These are phyloP conservation scores for Spilosoma lubricipeda DNA, from an alignment of 2,888 invertebrate species.

Conservation along the genomic window DNA sequence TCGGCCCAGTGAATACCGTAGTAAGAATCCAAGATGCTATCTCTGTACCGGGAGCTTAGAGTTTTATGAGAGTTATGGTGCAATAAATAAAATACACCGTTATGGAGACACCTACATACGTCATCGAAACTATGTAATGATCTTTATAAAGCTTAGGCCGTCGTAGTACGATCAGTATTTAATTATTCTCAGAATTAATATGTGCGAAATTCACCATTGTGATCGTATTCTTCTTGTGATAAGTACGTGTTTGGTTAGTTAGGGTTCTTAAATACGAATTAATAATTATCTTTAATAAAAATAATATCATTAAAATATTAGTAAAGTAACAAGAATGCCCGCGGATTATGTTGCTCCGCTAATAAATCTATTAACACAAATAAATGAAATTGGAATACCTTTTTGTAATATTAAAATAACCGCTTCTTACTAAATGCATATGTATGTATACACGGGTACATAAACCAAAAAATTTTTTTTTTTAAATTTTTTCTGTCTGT, in stretches of 20 bases:
- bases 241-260: not conserved
- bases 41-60: slow-evolving; percentile 77
- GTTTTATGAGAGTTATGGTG: slow-evolving; percentile 82
- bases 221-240: not conserved
- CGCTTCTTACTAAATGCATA: too few relatives aligned
- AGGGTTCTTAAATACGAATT: not conserved
- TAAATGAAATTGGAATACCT: too few relatives aligned
- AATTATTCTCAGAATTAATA: not conserved
- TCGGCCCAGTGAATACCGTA: slow-evolving; percentile 49
- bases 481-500: too few relatives aligned
- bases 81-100: slow-evolving; percentile 83
- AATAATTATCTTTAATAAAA: not conserved
- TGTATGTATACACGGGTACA: too few relatives aligned
- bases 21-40: slow-evolving; percentile 82
- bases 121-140: slow-evolving; percentile 63
- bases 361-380: too few relatives aligned
- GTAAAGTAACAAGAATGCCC: not conserved
- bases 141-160: slow-evolving; percentile 42
- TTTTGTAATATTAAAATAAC: too few relatives aligned
- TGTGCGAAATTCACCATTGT: not conserved
- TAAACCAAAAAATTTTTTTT: too few relatives aligned
- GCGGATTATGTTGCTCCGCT: not conserved
- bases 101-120: slow-evolving; percentile 78
- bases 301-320: not conserved
- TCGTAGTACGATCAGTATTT: not conserved